phyloP scores from a whole-genome alignment of 2,888 invertebrate species.

The Melangyna quadrimaculata region DNA sequence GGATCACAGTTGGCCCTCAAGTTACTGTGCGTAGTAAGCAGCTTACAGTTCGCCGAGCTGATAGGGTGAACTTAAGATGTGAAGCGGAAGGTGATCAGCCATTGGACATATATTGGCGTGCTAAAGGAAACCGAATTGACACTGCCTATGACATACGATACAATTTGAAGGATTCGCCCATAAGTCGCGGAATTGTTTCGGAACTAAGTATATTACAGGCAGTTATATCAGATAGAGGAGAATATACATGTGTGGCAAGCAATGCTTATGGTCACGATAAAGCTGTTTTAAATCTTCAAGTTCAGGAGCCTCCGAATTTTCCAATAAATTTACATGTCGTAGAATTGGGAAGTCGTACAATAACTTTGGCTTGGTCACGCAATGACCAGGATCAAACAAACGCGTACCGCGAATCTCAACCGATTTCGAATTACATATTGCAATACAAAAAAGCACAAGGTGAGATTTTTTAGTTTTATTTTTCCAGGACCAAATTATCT shows the following conservation, averaged over 20 bases:
- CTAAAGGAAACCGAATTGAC: conserved; percentile 81
- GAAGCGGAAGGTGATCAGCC: conserved; percentile 83
- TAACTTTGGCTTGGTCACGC: conserved; percentile 83
- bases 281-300: conserved; percentile 81
- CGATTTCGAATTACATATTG: conserved; percentile 83
- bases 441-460: conserved; percentile 84
- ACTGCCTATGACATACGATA: conserved; percentile 82
- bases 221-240: conserved; percentile 82
- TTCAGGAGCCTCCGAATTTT: conserved; percentile 84
- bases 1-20: conserved; percentile 81
- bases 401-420: conserved; percentile 80
- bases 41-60: conserved; percentile 82
- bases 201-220: conserved; percentile 83
- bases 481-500: too few relatives aligned
- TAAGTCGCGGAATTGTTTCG: conserved; percentile 81
- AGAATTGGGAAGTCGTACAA: conserved; percentile 83
- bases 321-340: conserved; percentile 83
- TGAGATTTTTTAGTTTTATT: conserved; percentile 73
- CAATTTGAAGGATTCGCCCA: conserved; percentile 79
- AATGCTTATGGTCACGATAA: conserved; percentile 85
- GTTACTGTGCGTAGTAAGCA: conserved; percentile 82
- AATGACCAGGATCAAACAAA: conserved; percentile 80
- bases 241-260: conserved; percentile 84
- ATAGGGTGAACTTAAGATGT: conserved; percentile 82
- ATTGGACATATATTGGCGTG: conserved; percentile 82